Evolutionary conservation across 2,888 invertebrate species (phyloP), one percentile per base, ranked within the genome.

Genomic region (Eumacrocentrus americanus): DNA sequence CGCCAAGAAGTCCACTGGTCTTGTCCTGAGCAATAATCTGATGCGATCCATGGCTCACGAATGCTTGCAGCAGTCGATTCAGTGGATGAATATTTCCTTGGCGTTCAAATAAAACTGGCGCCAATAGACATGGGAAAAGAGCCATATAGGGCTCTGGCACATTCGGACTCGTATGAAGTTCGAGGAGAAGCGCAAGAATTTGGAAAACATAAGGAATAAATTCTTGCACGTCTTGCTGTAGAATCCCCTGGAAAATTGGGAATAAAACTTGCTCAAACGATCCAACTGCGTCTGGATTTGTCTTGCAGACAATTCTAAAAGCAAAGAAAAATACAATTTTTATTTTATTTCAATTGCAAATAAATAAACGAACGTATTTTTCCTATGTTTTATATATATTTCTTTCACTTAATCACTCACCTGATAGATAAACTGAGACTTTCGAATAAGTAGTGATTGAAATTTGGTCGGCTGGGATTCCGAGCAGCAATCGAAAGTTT

Each of bases 191-290:
- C 0, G 97, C 94, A 38, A 98, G 83, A 82, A 99, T 90, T 92
- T 99, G 99, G 81, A 99, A 98, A 47, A 97, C 95, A 82, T 99
- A 99, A 0, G 98, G 98, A 82, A 98, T 92, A 83, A 99, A 98
- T 81, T 98, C 98, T 86, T 92, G 91, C 23, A 95, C 91, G 80
- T 99, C 98, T 76, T 96, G 92, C 70, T 94, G 92, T 14, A 99
- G 83, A 70, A 99, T 96, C 55, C 90, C 90, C 82, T 98, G 95
- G 81, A 99, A 98, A 68, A 95, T 92, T 5, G 97, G 97, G 77
- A 99, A 97, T 12, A 99, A 83, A 0, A 92, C 90, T 74, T 90
- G 90, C 83, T 99, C 96, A 82, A 98, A 98, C 0, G 91, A 90
- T 7, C 87, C 83, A 7, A 97, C 92, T 9, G 94, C 91, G 40